Conservation (phyloP, 2,113 vertebrate species). For the Strix uralensis region DNA sequence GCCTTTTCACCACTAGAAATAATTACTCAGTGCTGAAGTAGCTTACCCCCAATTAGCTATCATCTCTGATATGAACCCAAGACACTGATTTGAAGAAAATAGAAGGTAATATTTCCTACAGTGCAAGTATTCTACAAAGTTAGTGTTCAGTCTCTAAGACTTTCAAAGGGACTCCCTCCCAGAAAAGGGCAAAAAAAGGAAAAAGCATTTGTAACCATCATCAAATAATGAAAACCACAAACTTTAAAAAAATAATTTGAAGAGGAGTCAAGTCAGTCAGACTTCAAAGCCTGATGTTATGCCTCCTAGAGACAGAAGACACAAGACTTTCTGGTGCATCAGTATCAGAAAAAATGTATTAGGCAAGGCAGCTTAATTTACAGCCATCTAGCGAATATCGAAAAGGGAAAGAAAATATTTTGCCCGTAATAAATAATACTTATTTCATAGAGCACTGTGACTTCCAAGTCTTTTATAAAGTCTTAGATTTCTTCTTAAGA, state of each 20-base stretch:
- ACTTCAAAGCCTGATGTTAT: not conserved
- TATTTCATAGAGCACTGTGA: not conserved
- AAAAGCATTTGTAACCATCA: not conserved
- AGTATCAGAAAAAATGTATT: not conserved
- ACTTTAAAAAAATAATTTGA: not conserved
- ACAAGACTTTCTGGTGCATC: not conserved
- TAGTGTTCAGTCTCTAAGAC: not conserved
- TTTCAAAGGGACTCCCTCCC: not conserved
- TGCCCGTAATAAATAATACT: not conserved
- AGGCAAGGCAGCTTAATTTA: conserved; percentile 22
- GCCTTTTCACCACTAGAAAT: not conserved
- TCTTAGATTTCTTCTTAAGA: not conserved
- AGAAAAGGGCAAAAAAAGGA: not conserved
- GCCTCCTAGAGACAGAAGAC: not conserved
- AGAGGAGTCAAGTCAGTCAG: not conserved
- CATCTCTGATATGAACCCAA: not conserved
- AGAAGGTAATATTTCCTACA: not conserved
- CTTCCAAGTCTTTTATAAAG: not conserved
- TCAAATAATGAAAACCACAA: not conserved
- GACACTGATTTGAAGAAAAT: not conserved
- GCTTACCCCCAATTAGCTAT: not conserved
- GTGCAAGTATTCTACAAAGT: not conserved
- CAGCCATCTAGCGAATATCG: not conserved
- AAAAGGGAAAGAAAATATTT: not conserved
- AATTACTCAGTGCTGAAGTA: not conserved